Conservation (phyloP, 2,797 vertebrate genomes). For the Squalus acanthias region DNA sequence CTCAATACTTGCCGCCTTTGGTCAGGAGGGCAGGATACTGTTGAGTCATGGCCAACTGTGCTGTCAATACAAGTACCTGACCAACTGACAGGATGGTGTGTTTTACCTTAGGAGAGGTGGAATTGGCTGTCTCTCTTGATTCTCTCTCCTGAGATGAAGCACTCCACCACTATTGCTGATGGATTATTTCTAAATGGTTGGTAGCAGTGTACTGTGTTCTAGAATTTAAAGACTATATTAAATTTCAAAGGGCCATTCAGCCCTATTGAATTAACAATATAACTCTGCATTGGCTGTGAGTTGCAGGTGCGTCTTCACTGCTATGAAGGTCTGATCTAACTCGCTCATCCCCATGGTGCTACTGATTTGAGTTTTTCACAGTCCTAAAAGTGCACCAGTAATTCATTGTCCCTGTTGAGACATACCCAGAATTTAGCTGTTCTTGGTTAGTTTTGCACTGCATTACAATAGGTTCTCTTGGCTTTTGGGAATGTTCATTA, state of each 20-base stretch:
- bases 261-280: background rate
- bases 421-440: background rate
- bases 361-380: background rate
- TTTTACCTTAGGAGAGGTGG: background rate
- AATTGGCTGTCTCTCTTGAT: background rate
- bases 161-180: background rate
- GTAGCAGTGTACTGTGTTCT: background rate
- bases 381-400: background rate
- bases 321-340: background rate
- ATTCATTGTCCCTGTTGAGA: background rate
- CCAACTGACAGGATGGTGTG: background rate
- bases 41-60: background rate
- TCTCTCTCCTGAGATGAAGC: background rate
- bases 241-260: background rate
- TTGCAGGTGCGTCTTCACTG: background rate
- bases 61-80: background rate
- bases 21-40: background rate
- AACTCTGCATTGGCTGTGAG: background rate
- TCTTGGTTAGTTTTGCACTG: background rate
- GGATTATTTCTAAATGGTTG: background rate
- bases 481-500: background rate
- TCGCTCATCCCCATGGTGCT: background rate
- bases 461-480: background rate
- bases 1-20: background rate
- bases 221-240: constrained; percentile 3